Conservation (phyloP, 2,797 vertebrate genomes). For the Anguilla anguilla region DNA sequence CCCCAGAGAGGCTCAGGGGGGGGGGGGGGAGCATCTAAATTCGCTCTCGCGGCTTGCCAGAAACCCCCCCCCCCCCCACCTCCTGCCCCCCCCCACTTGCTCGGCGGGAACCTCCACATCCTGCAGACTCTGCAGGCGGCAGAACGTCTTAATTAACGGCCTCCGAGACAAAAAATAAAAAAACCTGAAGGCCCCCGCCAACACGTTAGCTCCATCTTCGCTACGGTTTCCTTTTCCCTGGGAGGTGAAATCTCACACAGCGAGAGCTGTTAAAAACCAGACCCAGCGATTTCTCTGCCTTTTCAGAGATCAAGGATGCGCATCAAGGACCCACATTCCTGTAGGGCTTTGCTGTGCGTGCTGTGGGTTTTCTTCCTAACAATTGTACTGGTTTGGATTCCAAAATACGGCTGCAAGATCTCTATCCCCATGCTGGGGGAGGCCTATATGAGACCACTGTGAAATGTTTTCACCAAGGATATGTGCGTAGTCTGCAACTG, state of each 20-base stretch:
- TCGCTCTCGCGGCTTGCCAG: too few relatives aligned
- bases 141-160: neutral
- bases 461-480: neutral
- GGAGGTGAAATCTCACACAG: neutral
- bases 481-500: neutral
- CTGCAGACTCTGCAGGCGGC: neutral
- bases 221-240: neutral
- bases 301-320: neutral
- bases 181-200: too few relatives aligned
- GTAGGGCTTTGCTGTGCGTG: neutral
- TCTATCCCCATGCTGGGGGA: neutral
- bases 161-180: neutral
- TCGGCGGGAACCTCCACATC: neutral
- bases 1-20: too few relatives aligned
- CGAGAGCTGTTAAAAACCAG: neutral
- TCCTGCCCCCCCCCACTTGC: too few relatives aligned
- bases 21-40: neutral
- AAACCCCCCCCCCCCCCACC: neutral
- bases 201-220: neutral
- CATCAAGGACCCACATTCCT: neutral
- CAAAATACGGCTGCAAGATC: neutral
- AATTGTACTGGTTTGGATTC: neutral
- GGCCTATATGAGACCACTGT: too few relatives aligned
- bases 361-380: neutral
- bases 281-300: neutral